Evolutionary conservation across 2,113 vertebrate species (phyloP), one percentile per base, ranked within the genome.

Genomic region (Serilophus lunatus): DNA sequence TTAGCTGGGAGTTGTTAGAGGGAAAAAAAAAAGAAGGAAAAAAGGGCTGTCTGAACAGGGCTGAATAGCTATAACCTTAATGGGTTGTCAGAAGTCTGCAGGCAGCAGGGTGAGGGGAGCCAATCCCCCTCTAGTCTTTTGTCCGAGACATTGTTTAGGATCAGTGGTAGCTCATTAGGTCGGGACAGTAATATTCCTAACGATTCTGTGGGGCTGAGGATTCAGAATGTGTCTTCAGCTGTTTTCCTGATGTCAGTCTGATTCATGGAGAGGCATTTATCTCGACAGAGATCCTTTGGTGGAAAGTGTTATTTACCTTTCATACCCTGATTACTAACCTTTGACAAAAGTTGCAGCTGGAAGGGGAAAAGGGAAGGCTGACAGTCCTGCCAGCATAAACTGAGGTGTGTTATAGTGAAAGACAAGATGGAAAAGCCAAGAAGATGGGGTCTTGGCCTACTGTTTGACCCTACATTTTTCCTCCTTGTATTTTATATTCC

Each of bases 141-240:
- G 96, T 96, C 75, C 86, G 44, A 85, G 86, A 94, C 86, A 93
- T 96, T 95, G 92, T 96, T 96, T 95, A 89, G 88, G 92, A 96
- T 92, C 96, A 90, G 95, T 95, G 86, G 96, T 97, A 95, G 96
- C 95, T 97, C 96, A 96, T 97, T 97, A 97, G 96, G 95, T 96
- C 76, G 42, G 96, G 93, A 94, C 90, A 92, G 95, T 92, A 96
- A 97, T 97, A 96, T 93, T 96, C 93, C 53, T 94, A 95, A 95
- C 47, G 10, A 92, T 96, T 90, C 88, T 84, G 94, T 33, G 47
- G 77, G 69, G 76, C 82, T 82, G 88, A 92, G 69, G 69, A 76
- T 93, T 93, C 90, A 92, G 93, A 84, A 76, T 33, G 40, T 61
- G 64, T 94, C 92, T 94, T 97, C 92, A 93, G 93, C 77, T 90